A percentile compares a stretch with the other conserved stretches of the same genome.
phyloP scores from a whole-genome alignment of 2,113 vertebrate species.

The Casuarius casuarius region DNA sequence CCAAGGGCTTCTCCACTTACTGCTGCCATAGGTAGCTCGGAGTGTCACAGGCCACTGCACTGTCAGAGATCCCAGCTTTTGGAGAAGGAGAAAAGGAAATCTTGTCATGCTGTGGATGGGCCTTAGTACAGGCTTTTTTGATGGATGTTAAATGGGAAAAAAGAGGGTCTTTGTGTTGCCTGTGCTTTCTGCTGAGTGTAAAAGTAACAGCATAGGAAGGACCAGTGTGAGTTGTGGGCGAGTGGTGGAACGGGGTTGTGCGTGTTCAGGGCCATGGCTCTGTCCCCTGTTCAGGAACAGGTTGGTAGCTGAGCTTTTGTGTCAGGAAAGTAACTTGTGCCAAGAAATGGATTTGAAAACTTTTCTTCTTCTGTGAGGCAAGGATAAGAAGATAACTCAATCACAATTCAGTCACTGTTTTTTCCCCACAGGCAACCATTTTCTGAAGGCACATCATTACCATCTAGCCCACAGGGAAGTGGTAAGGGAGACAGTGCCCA shows the following conservation, averaged over 20 bases:
- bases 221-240: background rate
- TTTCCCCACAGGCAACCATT: background rate
- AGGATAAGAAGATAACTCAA: background rate
- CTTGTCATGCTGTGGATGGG: accelerated
- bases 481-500: background rate
- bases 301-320: background rate
- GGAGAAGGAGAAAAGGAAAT: background rate
- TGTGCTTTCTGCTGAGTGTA: background rate
- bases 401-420: background rate
- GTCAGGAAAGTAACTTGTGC: background rate
- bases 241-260: background rate
- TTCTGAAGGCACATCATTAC: background rate
- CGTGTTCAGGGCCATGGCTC: background rate
- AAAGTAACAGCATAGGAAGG: background rate
- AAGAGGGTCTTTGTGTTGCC: background rate
- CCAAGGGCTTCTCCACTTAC: background rate
- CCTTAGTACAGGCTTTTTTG: background rate
- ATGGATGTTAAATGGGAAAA: background rate
- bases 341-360: background rate
- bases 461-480: background rate
- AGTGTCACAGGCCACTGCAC: background rate
- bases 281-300: accelerated
- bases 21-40: accelerated
- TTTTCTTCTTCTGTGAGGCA: background rate
- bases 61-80: background rate